phyloP scores from a whole-genome alignment of 2,113 vertebrate genomes.

The Martes martes region DNA sequence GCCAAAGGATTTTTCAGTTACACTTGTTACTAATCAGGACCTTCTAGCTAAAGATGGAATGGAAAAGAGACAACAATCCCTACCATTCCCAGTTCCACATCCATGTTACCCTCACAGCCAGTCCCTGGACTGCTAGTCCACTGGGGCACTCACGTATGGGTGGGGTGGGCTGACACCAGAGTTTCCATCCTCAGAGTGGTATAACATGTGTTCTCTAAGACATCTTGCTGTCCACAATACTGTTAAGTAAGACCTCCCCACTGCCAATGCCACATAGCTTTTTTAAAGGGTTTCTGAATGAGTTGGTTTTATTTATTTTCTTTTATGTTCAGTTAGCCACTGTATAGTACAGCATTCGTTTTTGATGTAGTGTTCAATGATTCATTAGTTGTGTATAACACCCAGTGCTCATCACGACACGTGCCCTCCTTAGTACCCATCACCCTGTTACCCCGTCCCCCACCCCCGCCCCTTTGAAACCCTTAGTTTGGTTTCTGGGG shows the following conservation, averaged over 20 bases:
- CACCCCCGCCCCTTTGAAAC: too few species aligned
- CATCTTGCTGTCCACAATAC: not conserved
- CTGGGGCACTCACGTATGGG: not conserved
- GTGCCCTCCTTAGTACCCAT: too few species aligned
- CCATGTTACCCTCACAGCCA: not conserved
- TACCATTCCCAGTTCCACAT: not conserved
- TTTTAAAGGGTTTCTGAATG: not conserved
- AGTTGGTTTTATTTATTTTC: not conserved
- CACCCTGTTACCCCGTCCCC: too few species aligned
- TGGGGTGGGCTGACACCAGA: not conserved
- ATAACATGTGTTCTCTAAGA: not conserved
- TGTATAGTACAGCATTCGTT: too few species aligned
- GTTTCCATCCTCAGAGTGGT: not conserved
- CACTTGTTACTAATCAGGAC: slow-evolving; percentile 44
- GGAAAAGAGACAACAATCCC: not conserved
- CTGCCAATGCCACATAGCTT: not conserved
- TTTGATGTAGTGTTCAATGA: too few species aligned
- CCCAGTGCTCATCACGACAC: too few species aligned
- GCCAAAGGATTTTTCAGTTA: slow-evolving; percentile 40
- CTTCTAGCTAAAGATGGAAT: slow-evolving; percentile 5
- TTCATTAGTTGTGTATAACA: too few species aligned
- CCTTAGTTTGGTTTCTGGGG: too few species aligned
- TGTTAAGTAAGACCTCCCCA: too few species aligned
- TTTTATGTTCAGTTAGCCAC: too few species aligned
- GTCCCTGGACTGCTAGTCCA: not conserved